phyloP scores from a whole-genome alignment of 2,797 vertebrate genomes.

The Danio kyathit region DNA sequence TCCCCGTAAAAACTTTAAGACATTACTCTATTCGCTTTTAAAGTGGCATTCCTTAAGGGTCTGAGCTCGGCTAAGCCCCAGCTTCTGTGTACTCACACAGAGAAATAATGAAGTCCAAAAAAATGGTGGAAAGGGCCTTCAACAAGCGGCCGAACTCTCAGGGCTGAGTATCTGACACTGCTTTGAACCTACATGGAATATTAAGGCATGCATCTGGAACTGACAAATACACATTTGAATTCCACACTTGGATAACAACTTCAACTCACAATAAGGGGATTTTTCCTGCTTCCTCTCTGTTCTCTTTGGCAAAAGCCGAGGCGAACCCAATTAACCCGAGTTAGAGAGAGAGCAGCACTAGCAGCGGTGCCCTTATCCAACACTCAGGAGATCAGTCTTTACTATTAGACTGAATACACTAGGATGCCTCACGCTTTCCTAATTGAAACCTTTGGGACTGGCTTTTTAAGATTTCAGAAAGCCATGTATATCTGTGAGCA shows the following conservation, averaged over 20 bases:
- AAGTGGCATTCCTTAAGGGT: conserved; percentile 59
- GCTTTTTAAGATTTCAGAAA: conserved; percentile 72
- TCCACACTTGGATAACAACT: conserved; percentile 67
- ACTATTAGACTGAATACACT: conserved; percentile 79
- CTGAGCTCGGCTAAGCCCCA: conserved; percentile 34
- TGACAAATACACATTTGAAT: conserved; percentile 63
- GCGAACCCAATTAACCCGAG: conserved; percentile 82
- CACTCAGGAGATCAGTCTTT: conserved; percentile 78
- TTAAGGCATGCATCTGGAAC: conserved; percentile 50
- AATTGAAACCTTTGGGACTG: conserved; percentile 85
- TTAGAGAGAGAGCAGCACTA: conserved; percentile 76
- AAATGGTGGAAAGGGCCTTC: conserved; percentile 56
- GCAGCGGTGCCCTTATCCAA: conserved; percentile 68
- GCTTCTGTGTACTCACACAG: conserved; percentile 52
- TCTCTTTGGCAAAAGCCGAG: conserved; percentile 73
- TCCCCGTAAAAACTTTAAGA: conserved; percentile 58
- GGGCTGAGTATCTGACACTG: conserved; percentile 35
- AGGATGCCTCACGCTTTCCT: conserved; percentile 77
- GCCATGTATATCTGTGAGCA: conserved; percentile 70
- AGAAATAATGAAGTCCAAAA: conserved; percentile 60
- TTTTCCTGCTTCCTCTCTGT: conserved; percentile 55
- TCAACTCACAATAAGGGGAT: conserved; percentile 66
- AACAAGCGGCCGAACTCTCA: conserved; percentile 36
- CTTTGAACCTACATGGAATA: conserved; percentile 47
- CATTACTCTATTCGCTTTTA: conserved; percentile 59